phyloP scores from a whole-genome alignment of 2,113 vertebrate genomes.

The Onychostruthus taczanowskii region DNA sequence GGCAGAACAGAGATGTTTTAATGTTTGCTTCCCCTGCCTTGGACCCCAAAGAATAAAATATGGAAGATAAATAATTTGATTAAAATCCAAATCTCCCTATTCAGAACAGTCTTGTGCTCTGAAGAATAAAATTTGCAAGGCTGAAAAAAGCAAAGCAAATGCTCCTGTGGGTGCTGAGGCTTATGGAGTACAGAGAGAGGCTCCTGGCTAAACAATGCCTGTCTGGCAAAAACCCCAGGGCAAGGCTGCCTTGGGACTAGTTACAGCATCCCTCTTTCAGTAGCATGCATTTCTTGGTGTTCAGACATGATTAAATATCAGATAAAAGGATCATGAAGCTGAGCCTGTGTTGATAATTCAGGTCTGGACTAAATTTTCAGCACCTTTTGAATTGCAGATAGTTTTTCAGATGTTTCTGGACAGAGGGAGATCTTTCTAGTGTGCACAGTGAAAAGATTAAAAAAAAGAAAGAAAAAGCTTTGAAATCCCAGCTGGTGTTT shows the following conservation, averaged over 20 bases:
- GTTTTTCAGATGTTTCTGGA: background rate
- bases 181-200: fast-evolving
- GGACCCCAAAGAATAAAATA: background rate
- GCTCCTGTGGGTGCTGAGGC: background rate
- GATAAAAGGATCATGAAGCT: background rate
- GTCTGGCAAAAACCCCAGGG: background rate
- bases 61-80: background rate
- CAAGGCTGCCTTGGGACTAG: background rate
- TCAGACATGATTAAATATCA: background rate
- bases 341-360: background rate
- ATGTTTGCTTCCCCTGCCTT: background rate
- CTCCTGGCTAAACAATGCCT: background rate
- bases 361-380: background rate
- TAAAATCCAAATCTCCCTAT: background rate
- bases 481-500: conserved; percentile 31
- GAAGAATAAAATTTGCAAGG: background rate
- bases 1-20: background rate
- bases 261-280: background rate
- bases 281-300: background rate
- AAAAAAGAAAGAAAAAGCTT: background rate
- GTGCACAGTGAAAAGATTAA: background rate
- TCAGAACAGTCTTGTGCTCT: background rate
- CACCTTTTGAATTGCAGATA: background rate
- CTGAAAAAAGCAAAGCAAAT: background rate
- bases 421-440: background rate